Percentiles rank a stretch among this genome's conserved stretches.
These are phyloP conservation scores for Dynastes maya DNA, from an alignment of 2,888 invertebrate species.

Conservation along the genomic window DNA sequence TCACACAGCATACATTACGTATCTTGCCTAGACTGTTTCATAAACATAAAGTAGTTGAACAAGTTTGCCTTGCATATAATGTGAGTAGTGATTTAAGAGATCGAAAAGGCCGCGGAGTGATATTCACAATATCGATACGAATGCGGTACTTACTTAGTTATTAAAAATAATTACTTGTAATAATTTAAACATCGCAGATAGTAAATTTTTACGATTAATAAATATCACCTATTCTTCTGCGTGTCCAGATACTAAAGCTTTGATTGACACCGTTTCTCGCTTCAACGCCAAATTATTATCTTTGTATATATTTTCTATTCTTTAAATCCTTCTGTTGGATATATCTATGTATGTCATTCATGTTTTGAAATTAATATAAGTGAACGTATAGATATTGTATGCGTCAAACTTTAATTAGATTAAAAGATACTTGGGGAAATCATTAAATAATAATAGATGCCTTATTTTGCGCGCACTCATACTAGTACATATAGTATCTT, in stretches of 20 bases:
- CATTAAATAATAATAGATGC: slow-evolving; percentile 13
- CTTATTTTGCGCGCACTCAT: no score
- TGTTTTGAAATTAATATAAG: not conserved
- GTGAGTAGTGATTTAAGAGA: slow-evolving; percentile 7
- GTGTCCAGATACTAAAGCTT: not conserved
- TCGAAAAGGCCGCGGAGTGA: slow-evolving; percentile 15
- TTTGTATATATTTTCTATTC: not conserved
- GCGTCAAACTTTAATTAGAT: slow-evolving; percentile 3
- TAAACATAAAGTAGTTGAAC: slow-evolving; percentile 25
- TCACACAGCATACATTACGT: not conserved
- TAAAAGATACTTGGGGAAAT: not conserved
- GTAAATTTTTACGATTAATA: slow-evolving; percentile 13
- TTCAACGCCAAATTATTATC: slow-evolving; percentile 15
- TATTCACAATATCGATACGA: slow-evolving; percentile 21
- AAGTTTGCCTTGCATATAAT: slow-evolving; percentile 32
- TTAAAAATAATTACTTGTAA: slow-evolving; percentile 41
- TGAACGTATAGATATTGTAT: not conserved
- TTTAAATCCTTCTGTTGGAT: not conserved
- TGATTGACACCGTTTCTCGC: slow-evolving; percentile 34
- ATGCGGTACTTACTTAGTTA: not conserved
- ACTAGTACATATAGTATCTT: no score
- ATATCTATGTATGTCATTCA: not conserved
- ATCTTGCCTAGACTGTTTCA: not conserved
- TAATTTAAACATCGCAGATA: not conserved
- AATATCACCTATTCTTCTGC: not conserved